Percentiles rank a stretch among this genome's conserved stretches.
Evolutionary conservation across 2,113 vertebrate species (phyloP).

Genomic region (Turnix velox): DNA sequence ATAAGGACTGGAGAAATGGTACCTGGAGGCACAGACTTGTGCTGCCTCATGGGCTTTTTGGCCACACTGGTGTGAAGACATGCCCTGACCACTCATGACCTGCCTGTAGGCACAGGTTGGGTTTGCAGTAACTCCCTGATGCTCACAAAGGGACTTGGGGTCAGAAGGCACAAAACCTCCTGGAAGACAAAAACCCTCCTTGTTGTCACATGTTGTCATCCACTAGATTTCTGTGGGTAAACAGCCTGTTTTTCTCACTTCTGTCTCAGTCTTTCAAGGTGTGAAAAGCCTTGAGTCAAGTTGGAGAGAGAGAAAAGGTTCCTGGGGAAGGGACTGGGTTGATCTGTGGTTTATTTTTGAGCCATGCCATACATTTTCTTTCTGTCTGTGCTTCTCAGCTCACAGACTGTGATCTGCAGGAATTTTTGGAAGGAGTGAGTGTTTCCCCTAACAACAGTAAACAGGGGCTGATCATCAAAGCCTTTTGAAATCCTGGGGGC

Average conservation of each 20-base stretch:
- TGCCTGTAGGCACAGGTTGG: not conserved
- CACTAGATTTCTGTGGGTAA: not conserved
- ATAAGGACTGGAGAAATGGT: not conserved
- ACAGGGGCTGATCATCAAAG: not conserved
- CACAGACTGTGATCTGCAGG: not conserved
- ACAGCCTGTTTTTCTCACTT: conserved; percentile 2
- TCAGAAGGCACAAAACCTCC: not conserved
- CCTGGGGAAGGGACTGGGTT: not conserved
- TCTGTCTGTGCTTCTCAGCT: not conserved
- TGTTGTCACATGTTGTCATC: not conserved
- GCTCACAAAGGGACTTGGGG: not conserved
- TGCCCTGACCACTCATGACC: fast-evolving
- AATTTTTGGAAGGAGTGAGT: not conserved
- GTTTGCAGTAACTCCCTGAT: fast-evolving
- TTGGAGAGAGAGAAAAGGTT: not conserved
- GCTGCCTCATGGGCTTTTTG: fast-evolving
- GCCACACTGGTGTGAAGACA: fast-evolving
- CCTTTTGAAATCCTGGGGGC: not conserved
- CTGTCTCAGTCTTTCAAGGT: not conserved
- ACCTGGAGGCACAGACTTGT: fast-evolving
- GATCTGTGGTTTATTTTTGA: not conserved
- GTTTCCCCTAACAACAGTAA: not conserved
- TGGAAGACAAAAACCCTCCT: not conserved
- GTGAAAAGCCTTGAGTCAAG: conserved; percentile 13
- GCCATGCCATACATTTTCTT: not conserved